A percentile compares a stretch with the other conserved stretches of the same genome.
These are phyloP conservation scores for Folsomia candida DNA, from an alignment of 2,888 invertebrate species.

Conservation along the genomic window DNA sequence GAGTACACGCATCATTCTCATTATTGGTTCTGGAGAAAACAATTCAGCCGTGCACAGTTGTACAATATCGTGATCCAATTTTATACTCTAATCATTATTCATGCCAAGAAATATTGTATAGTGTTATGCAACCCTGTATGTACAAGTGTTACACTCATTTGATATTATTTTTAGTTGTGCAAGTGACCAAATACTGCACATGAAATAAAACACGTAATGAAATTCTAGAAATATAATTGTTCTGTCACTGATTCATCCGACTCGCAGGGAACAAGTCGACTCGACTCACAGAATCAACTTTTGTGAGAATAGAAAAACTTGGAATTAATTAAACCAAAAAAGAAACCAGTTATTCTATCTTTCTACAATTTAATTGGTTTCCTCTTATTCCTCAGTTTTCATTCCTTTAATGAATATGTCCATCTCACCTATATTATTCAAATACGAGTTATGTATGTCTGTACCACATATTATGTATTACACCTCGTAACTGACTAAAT, in stretches of 20 bases:
- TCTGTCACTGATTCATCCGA: slow-evolving; percentile 14
- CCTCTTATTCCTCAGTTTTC: slow-evolving; percentile 36
- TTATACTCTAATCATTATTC: too few relatives aligned
- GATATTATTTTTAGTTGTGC: not conserved
- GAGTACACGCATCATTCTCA: too few relatives aligned
- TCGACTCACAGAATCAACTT: not conserved
- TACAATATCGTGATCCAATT: too few relatives aligned
- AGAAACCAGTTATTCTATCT: slow-evolving; percentile 45
- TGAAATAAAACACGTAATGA: not conserved
- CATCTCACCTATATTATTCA: not conserved
- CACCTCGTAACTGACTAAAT: too few relatives aligned
- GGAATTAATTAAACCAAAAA: slow-evolving; percentile 21
- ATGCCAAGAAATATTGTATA: too few relatives aligned
- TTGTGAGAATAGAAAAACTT: slow-evolving; percentile 13
- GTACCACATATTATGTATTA: too few relatives aligned
- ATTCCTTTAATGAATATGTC: not conserved
- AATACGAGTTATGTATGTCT: not conserved
- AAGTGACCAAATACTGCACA: not conserved
- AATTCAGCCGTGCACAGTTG: too few relatives aligned
- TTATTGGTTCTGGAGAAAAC: too few relatives aligned
- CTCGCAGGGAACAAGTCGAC: not conserved
- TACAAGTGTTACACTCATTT: not conserved
- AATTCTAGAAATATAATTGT: slow-evolving; percentile 4
- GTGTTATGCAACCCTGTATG: too few relatives aligned
- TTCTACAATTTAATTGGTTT: slow-evolving; percentile 48